Evolutionary conservation across 2,113 vertebrate genomes (phyloP), one percentile per base, ranked within the genome.

Genomic region (Natator depressus): DNA sequence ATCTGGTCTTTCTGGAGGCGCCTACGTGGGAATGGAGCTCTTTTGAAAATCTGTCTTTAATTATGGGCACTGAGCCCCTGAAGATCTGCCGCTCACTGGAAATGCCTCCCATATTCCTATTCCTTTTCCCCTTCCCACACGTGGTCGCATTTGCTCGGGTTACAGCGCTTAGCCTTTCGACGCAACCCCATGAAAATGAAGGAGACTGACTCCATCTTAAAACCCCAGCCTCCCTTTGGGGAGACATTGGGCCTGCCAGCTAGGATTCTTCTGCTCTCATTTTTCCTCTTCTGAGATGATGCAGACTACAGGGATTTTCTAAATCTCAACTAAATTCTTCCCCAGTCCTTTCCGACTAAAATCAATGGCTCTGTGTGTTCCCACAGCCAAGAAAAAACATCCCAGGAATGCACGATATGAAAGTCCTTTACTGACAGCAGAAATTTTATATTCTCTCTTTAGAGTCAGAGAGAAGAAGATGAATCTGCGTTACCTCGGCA

Each of bases 281-380:
- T 89, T 80, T 19, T 81, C 13, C 38, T 82, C 84, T 83, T 81
- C 62, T 29, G 78, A 93, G 54, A 88, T 42, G 90, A 83, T 12
- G 76, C 49, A 88, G 22, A 89, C 55, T 4, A 92, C 3, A 87
- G 62, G 59, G 87, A 95, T 95, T 95, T 94, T 95, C 83, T 82
- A 84, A 49, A 88, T 89, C 53, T 83, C 81, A 0, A 0, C 83
- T 85, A 65, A 79, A 95, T 95, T 96, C 54, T 79, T 88, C 92
- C 80, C 47, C 79, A 89, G n/a, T 78, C n/a, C 89, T 91, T 80
- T 85, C 85, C 85, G 3, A 24, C 89, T 10, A 46, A 53, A 54
- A 93, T 97, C 92, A 97, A 97, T 95, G 80, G 88, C 53, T 93
- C 90, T 95, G 89, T 94, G 92, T 97, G 96, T 96, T 97, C 94